Conservation (phyloP, 2,888 invertebrate genomes). For the Hydraecia micacea region DNA sequence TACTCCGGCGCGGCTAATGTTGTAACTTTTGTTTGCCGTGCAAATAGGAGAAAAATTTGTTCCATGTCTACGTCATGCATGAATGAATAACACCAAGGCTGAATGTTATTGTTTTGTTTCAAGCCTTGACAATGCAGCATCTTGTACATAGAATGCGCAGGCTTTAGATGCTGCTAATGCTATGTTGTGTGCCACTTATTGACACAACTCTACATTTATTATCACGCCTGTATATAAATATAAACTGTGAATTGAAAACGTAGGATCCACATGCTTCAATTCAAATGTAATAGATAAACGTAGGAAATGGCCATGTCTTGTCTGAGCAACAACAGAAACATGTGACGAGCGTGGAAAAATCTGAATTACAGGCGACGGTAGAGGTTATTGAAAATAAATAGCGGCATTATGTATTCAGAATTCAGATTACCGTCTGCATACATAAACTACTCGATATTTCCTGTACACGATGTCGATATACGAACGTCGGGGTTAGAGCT, state of each 20-base stretch:
- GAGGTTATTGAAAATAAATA: constrained; percentile 46
- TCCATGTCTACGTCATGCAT: constrained; percentile 85
- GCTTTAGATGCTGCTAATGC: constrained; percentile 58
- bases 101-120: constrained; percentile 80
- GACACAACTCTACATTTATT: background rate
- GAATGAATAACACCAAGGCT: constrained; percentile 85
- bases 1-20: constrained; percentile 74
- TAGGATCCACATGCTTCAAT: constrained; percentile 33
- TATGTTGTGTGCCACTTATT: constrained; percentile 19
- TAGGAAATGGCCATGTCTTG: constrained; percentile 44
- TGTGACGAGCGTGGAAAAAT: constrained; percentile 52
- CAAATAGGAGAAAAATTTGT: constrained; percentile 87
- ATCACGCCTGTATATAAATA: constrained; percentile 35
- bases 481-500: constrained; percentile 7
- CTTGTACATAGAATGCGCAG: constrained; percentile 61
- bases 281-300: constrained; percentile 50
- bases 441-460: constrained; percentile 19
- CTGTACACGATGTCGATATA: constrained; percentile 17
- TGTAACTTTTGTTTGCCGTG: constrained; percentile 82
- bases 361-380: constrained; percentile 32
- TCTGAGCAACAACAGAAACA: constrained; percentile 46
- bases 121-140: constrained; percentile 73
- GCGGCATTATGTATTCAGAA: constrained; percentile 30
- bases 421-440: constrained; percentile 24
- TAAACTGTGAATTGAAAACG: constrained; percentile 20